phyloP scores from a whole-genome alignment of 2,113 vertebrate genomes.

The Notothenia coriiceps region DNA sequence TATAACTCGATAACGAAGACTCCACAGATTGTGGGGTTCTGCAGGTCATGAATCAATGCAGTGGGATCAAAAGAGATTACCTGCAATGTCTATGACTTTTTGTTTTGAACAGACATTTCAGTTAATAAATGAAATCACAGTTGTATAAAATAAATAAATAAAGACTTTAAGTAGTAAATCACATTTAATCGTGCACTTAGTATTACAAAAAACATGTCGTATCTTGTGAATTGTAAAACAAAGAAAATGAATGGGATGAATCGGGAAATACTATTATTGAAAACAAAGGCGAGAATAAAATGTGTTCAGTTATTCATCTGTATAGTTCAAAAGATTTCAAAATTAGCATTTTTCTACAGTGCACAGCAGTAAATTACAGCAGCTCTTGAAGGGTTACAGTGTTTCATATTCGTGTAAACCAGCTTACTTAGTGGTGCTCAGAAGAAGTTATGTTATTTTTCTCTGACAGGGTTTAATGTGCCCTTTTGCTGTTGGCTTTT shows the following conservation, averaged over 20 bases:
- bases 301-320: constrained; percentile 5
- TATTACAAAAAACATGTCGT: not conserved
- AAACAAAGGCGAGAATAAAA: not conserved
- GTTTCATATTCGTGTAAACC: constrained; percentile 34
- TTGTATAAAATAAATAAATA: not conserved
- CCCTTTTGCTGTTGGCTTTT: constrained; percentile 5
- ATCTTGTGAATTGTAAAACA: not conserved
- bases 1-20: constrained; percentile 27
- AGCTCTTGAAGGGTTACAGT: constrained; percentile 1
- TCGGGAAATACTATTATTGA: not conserved
- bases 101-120: not conserved
- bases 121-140: not conserved
- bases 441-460: constrained; percentile 29
- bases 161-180: not conserved
- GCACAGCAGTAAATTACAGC: constrained; percentile 22
- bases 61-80: not conserved
- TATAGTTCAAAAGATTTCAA: constrained; percentile 15
- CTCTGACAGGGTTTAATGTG: constrained; percentile 13
- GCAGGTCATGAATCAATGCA: constrained; percentile 7
- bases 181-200: not conserved
- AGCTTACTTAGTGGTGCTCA: constrained; percentile 15
- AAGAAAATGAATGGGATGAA: not conserved
- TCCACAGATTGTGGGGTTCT: constrained; percentile 5
- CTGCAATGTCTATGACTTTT: not conserved
- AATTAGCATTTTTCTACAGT: constrained; percentile 23